phyloP scores from a whole-genome alignment of 2,113 vertebrate species.

The Prionailurus bengalensis region DNA sequence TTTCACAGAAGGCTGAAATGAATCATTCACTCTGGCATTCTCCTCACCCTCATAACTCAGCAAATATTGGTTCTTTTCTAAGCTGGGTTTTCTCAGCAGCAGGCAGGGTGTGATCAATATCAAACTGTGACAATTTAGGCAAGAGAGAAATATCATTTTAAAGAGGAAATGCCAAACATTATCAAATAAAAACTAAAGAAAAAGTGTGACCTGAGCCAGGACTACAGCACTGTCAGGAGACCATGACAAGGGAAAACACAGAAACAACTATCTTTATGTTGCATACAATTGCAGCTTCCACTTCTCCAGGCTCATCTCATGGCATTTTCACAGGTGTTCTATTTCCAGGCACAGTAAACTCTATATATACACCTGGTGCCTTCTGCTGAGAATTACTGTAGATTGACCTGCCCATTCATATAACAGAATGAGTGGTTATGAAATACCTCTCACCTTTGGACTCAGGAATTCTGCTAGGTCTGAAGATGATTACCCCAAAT shows the following conservation, averaged over 20 bases:
- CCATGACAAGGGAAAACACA: not conserved
- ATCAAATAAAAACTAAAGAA: conserved; percentile 52
- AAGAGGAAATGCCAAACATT: conserved; percentile 68
- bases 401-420: not conserved
- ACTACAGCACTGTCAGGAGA: not conserved
- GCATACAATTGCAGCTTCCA: not conserved
- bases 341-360: not conserved
- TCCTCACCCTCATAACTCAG: not conserved
- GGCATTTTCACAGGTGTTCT: not conserved
- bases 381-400: not conserved
- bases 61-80: conserved; percentile 40
- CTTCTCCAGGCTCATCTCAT: not conserved
- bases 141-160: conserved; percentile 35
- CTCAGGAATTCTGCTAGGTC: not conserved
- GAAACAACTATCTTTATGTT: not conserved
- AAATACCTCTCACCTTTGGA: not conserved
- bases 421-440: not conserved
- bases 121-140: conserved; percentile 48
- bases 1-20: not conserved
- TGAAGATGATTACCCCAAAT: not conserved
- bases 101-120: conserved; percentile 43
- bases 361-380: not conserved
- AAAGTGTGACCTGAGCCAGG: not conserved
- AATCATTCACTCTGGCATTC: not conserved
- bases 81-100: conserved; percentile 29